Base-by-base conservation (phyloP, 1,140 invertebrate genomes). In the Dreissena polymorpha region DNA sequence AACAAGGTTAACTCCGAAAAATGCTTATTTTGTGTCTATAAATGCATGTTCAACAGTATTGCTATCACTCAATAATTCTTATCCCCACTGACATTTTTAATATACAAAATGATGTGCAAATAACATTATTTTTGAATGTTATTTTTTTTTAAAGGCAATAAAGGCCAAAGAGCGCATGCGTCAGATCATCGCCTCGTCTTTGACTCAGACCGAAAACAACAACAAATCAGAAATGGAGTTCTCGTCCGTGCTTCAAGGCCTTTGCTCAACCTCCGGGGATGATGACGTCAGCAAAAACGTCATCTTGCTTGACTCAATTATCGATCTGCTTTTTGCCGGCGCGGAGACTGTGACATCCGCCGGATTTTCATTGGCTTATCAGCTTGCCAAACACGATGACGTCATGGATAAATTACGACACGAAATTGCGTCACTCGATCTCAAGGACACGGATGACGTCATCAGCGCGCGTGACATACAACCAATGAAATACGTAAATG, bases 401-500 rank as follows among this genome's bases (percentile, higher is more conserved):
- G 18, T 81, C 16, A 14, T 27, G 14, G 70, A 81, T 53, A 23
- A 60, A 10, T 14, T 72, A 16, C 27, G 10, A 23, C 10, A 72
- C 25, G 70, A 73, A 27, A 64, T 73, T 73, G 16, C 23, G 10
- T 13, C 23, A 25, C 29, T 50, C 7, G 64, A 53, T 23, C 55
- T 78, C 25, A 16, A 13, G 16, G 55, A 57, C 25, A 51, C 53
- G 21, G 65, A 78, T 27, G 65, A 72, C 39, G 18, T 70, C 18
- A 53, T 72, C 8, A 64, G 39, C 65, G 21, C 21, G 7, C 16
- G 63, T 65, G 78, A 81, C 55, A 23, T 78, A 27, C 39, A 13
- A 7, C 27, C 71, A 51, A 81, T 88, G 78, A 69, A 55, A 50
- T 88, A 85, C 72, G 49, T 87, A 16, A 72, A 78, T 69, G 71